Base-by-base conservation (phyloP, 2,797 vertebrate species). In the Acanthopagrus latus region DNA sequence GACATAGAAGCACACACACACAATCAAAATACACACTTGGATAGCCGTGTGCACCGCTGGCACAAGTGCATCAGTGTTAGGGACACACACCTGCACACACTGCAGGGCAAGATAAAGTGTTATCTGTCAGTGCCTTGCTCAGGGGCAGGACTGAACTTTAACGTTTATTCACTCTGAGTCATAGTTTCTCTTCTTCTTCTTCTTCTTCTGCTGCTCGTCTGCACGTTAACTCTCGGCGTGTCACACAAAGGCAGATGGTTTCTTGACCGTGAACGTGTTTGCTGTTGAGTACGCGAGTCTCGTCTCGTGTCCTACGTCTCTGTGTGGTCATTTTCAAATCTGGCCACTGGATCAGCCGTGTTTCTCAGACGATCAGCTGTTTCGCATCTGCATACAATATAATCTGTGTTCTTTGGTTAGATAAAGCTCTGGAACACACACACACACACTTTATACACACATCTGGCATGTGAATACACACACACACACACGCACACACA, bases 101-200 rank as follows among this genome's bases (percentile, higher is more conserved):
- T 52, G 46, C 18, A 72, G 64, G 74, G 46, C 18, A 23, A 54
- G 65, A 71, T 67, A 64, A 83, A 60, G 69, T 81, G 66, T 29
- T 68, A 59, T 21, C 51, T 63, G 68, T 79, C 78, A 47, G 72
- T 51, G 33, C 63, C 29, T 81, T 54, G 73, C 70, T 80, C 52
- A 50, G 59, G 64, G 85, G 64, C 48, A 76, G 25, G 23, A 10
- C 58, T 72, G 74, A 80, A 73, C 79, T 77, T 82, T 50, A 71
- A 70, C 46, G 10, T 75, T 81, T 47, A 80, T 74, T 84, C 59
- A 69, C 62, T 56, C 69, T 9, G 60, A 80, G 65, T 23, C 20
- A 13, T 71, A 33, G 5, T 82, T 63, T 66, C 46, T 71, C 78
- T 54, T n/a, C n/a, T n/a, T n/a, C 78, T 54, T n/a, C n/a, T n/a